Evolutionary conservation across 2,797 vertebrate genomes (phyloP), one percentile per base, ranked within the genome.

Genomic region (Chaetodon trifasciatus): DNA sequence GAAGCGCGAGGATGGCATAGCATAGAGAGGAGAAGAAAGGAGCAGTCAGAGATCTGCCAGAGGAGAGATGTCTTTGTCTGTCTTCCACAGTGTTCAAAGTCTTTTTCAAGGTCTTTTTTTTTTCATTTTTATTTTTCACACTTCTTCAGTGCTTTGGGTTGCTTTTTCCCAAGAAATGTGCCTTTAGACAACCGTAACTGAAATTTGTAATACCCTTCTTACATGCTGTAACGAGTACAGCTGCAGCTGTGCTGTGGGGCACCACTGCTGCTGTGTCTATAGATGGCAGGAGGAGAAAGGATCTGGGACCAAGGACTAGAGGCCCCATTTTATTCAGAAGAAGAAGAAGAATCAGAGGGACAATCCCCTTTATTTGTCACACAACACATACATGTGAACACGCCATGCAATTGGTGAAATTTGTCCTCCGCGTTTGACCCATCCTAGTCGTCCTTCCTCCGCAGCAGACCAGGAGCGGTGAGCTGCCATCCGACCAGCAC

Each of bases 11-110:
- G 28, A 32, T 3, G 4, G 28, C 28, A 4, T 32, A 32, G 28
- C 28, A 32, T 32, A 32, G 28, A 35, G 63, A 68, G 39, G 46
- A 71, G 49, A 74, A 39, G 47, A 80, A 74, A 37, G 53, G 57
- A 65, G 74, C 47, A 23, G 6, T 23, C 11, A 56, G 47, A 16
- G 28, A 57, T 40, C 52, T 69, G 42, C 13, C 42, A 44, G 42
- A 44, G 42, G 9, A 9, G 40, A 78, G 7, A 42, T 0, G 9
- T 53, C 55, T 73, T 62, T 13, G 58, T 76, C n/a, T 49, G 17
- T 21, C 42, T 9, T 44, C 42, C 42, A 32, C 28, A 65, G 37
- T 44, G 11, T 39, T 28, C 16, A 52, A 17, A 35, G 37, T 37
- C 23, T 40, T 56, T 52, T 37, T 37, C 53, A 55, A 16, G 13